Evolutionary conservation across 2,113 vertebrate genomes (phyloP), one percentile per base, ranked within the genome.

Genomic region (Halcyon malimbica): DNA sequence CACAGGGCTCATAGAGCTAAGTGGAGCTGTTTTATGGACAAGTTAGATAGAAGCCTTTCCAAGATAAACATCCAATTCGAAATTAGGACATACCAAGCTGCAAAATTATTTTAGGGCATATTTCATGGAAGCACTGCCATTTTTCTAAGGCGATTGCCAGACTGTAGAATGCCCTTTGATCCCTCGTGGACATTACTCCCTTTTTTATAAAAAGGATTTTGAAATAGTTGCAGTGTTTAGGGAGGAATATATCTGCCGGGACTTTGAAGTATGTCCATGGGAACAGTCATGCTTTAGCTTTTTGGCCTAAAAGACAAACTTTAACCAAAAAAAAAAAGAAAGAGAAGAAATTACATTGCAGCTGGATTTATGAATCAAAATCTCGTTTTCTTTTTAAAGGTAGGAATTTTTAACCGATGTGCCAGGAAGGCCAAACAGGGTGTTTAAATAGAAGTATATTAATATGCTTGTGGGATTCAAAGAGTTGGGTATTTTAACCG

Each of bases 1-100:
- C 98, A 98, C 98, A 99, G 98, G 98, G 99, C 99, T 99, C 98
- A 98, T 98, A 98, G 98, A 98, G 98, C 99, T 99, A 99, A 99
- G 99, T 99, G 98, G 98, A 99, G 98, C 99, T 99, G 99, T 99
- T 99, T 99, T 99, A 99, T 99, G 99, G 99, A 99, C 99, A 98
- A 98, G 98, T 98, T 98, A 99, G 99, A 99, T 99, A 99, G 99
- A 99, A 99, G 98, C 98, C 98, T 98, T 99, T 99, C 99, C 99
- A 99, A 99, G 99, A 99, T 99, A 99, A 99, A 99, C 99, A 99
- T 99, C 98, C 98, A 97, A 98, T 98, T 98, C 37, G 95, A 98
- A 98, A 98, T 98, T 97, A 98, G 98, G 98, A 98, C 98, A 98
- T 98, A 98, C 97, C 97, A 97, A 97, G 98, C 98, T 90, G 53